Percentiles rank a stretch among this genome's conserved stretches.
Conservation (phyloP, 2,113 vertebrate genomes). For the Tragelaphus strepsiceros region DNA sequence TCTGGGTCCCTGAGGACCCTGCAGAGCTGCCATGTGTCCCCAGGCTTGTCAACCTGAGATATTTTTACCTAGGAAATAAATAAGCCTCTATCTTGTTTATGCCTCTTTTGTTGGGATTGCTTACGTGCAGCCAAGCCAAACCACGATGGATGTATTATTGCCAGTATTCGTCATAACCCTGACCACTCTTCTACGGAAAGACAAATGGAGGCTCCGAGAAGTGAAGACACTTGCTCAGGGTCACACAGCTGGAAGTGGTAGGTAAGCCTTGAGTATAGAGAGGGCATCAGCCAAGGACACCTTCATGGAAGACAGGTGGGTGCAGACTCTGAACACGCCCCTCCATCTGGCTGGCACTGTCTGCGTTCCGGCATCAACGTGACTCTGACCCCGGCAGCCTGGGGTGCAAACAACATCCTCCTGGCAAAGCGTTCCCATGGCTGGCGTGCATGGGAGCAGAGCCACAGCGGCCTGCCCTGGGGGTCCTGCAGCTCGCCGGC, state of each 20-base stretch:
- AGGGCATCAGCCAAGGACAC: not conserved
- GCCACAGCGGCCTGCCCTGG: accelerated
- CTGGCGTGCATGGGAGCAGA: not conserved
- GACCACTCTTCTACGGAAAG: no score
- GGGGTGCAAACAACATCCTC: not conserved
- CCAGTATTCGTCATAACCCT: not conserved
- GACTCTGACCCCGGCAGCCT: not conserved
- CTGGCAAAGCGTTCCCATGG: accelerated
- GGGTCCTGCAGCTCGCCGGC: not conserved
- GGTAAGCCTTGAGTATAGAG: no score
- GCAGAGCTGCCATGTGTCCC: not conserved
- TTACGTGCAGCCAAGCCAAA: not conserved
- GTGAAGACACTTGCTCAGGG: not conserved
- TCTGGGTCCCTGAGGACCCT: not conserved
- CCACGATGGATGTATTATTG: accelerated
- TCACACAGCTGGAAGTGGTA: not conserved
- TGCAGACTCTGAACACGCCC: not conserved
- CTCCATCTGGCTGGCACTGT: not conserved
- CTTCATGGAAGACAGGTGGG: not conserved
- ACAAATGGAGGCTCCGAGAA: not conserved
- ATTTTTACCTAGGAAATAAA: not conserved
- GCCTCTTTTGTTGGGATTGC: not conserved
- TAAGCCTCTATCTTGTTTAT: not conserved
- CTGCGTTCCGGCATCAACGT: accelerated
- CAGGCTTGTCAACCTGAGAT: accelerated